Base-by-base conservation (phyloP, 2,797 vertebrate species). In the Falco novaeseelandiae region DNA sequence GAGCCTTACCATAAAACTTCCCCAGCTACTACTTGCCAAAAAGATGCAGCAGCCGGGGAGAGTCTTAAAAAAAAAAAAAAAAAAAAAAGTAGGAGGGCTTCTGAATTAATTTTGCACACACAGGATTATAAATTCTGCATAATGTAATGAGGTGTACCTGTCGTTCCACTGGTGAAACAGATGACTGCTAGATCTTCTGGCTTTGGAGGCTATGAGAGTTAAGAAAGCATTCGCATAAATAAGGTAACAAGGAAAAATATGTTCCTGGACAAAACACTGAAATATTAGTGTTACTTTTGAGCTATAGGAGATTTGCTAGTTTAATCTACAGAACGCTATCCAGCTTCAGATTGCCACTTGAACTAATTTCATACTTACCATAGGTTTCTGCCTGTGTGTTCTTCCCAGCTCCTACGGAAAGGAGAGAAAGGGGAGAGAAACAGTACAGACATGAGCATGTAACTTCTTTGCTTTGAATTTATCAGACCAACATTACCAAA, bases 101-200 rank as follows among this genome's bases (percentile, higher is more conserved):
- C 52, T 59, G 40, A 85, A 95, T 71, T 71, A 57, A 49, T 94
- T 88, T 91, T 89, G 38, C 42, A 77, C 12, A 78, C 29, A 89
- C 8, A 73, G 36, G 65, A 86, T 42, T 91, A 72, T 83, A 95
- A 79, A 74, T 80, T 82, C 27, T 71, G 72, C 21, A 63, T 62
- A 89, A 66, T 22, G 16, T 66, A 96, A 92, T 38, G 26, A 94
- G 14, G 7, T 61, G 26, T 98, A 99, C 99, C 99, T 98, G 99
- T 99, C 10, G 99, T 99, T 97, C 99, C 99, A 95, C 99, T 99
- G 93, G 99, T 99, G 94, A 99, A 99, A 97, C 99, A 99, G 98
- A 99, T 97, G 51, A 99, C 48, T 42, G 99, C 99, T 49, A 99
- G 97, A 96, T 99, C 99, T 46, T 99, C 98, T 90, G 99, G 98